Evolutionary conservation across 2,797 vertebrate genomes (phyloP).

Genomic region (Scolopax bukidnonensis): DNA sequence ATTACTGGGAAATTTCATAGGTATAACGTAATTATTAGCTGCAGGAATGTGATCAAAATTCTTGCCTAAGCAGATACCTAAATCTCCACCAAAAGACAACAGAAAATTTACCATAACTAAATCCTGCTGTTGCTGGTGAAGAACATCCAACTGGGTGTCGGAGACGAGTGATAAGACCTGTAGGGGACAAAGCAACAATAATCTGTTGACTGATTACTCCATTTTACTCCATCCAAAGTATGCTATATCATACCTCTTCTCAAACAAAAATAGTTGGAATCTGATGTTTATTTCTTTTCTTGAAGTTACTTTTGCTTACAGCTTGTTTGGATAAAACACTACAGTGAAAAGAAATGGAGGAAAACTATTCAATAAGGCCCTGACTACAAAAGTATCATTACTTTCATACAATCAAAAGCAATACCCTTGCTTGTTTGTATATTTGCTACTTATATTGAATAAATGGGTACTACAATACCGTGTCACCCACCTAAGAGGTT

Average conservation of each 20-base stretch:
- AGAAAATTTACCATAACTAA: conserved; percentile 83
- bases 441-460: neutral
- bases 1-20: neutral
- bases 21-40: neutral
- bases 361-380: neutral
- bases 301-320: neutral
- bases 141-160: conserved; percentile 82
- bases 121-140: conserved; percentile 78
- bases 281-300: neutral
- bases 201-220: neutral
- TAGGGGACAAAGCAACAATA: neutral
- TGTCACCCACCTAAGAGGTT: neutral
- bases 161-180: conserved; percentile 85
- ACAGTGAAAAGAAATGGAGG: neutral
- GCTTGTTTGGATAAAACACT: neutral
- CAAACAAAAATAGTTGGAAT: neutral
- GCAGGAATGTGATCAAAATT: neutral
- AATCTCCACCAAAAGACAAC: neutral
- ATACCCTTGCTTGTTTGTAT: neutral
- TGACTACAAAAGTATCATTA: neutral
- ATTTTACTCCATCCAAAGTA: neutral
- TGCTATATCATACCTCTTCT: accelerated
- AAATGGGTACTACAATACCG: neutral
- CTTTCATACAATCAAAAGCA: neutral
- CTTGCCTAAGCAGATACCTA: neutral